Evolutionary conservation across 1,140 invertebrate species (phyloP).

Genomic region (Sogatella furcifera): DNA sequence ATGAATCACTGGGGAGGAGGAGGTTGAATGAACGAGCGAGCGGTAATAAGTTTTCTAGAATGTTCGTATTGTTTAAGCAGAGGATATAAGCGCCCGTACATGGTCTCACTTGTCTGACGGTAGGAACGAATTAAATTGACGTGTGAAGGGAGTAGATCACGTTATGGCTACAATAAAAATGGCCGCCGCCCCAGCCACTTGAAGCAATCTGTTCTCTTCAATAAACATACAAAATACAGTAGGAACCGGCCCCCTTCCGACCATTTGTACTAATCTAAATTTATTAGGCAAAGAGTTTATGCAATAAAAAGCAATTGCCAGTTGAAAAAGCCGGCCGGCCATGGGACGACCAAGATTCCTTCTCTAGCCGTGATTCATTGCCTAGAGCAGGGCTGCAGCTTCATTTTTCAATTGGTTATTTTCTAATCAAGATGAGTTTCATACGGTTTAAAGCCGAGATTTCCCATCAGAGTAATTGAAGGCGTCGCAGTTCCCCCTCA

Average conservation of each 20-base stretch:
- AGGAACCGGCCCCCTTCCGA: conserved; percentile 1
- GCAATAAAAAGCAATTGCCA: conserved; percentile 25
- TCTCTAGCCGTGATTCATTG: conserved; percentile 16
- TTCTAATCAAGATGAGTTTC: conserved; percentile 20
- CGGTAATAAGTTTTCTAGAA: no score
- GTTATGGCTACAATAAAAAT: conserved; percentile 16
- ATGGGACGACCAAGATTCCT: conserved; percentile 9
- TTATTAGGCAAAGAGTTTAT: conserved; percentile 23
- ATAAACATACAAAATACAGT: conserved; percentile 20
- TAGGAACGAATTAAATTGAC: conserved; percentile 15
- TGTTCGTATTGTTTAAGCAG: no score
- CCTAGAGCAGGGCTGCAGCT: conserved; percentile 2
- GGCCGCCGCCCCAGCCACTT: conserved; percentile 11
- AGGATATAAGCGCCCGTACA: no score
- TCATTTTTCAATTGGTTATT: conserved; percentile 24
- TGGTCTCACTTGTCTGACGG: no score
- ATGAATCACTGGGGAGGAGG: no score
- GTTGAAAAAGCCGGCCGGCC: not conserved
- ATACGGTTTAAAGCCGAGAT: conserved; percentile 11
- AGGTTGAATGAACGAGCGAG: no score
- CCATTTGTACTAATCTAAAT: conserved; percentile 27
- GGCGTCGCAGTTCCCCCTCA: not conserved
- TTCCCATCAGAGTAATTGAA: conserved; percentile 12
- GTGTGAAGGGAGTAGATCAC: conserved; percentile 16
- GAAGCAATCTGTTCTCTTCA: conserved; percentile 18